A percentile compares a stretch with the other conserved stretches of the same genome.
Evolutionary conservation across 2,797 vertebrate species (phyloP).

Genomic region (Acanthopagrus latus): DNA sequence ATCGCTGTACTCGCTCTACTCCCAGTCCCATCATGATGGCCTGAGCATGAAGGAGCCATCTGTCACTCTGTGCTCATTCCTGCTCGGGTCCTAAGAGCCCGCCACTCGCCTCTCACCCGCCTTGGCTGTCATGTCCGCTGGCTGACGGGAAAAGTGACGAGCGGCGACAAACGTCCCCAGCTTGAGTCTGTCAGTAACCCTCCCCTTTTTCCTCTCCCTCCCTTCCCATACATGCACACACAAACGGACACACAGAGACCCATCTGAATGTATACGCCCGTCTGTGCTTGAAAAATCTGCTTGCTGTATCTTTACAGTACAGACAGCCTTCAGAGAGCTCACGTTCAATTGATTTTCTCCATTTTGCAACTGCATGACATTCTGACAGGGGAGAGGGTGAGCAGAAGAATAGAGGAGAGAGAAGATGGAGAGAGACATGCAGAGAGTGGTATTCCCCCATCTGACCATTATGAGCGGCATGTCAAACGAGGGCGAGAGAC

Average conservation of each 20-base stretch:
- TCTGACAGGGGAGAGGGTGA: conserved; percentile 67
- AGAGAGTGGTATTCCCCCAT: conserved; percentile 81
- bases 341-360: conserved; percentile 78
- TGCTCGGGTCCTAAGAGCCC: conserved; percentile 87
- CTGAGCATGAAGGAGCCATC: conserved; percentile 84
- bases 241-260: background rate
- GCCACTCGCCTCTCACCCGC: conserved; percentile 88
- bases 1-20: conserved; percentile 52
- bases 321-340: conserved; percentile 71
- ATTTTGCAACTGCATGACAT: conserved; percentile 75
- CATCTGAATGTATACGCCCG: conserved; percentile 46
- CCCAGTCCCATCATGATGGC: conserved; percentile 85
- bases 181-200: conserved; percentile 81
- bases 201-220: background rate
- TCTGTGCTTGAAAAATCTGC: conserved; percentile 67
- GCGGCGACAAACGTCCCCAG: conserved; percentile 82
- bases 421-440: conserved; percentile 81
- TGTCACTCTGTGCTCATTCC: conserved; percentile 80
- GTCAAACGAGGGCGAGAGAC: conserved; percentile 85
- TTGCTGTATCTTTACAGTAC: conserved; percentile 58
- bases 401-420: conserved; percentile 54
- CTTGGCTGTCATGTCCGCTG: conserved; percentile 90
- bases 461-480: conserved; percentile 90
- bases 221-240: conserved; percentile 17
- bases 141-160: conserved; percentile 82